Base-by-base conservation (phyloP, 2,888 invertebrate species). In the Hyles lineata region DNA sequence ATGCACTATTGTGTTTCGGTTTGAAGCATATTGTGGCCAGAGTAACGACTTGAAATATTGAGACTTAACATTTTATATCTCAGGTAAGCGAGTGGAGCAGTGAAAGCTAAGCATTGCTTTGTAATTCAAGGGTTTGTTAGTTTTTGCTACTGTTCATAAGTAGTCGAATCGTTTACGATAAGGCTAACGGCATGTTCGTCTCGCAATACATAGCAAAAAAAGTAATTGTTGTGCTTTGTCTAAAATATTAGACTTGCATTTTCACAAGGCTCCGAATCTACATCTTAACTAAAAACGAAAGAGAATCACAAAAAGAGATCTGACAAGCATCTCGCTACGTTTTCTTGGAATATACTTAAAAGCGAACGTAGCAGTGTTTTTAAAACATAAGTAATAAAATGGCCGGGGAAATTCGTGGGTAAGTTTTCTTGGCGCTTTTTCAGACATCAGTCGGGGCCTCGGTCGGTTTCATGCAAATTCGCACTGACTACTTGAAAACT, bases 391-490 rank as follows among this genome's bases (percentile, higher is more conserved):
- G 70, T 70, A 60, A 73, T 70, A 70, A 70, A 70, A 70, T 70
- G 60, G 70, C 60, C 61, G 50, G 71, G 74, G 74, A 82, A 84
- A 79, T 83, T 84, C 84, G 82, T 84, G 82, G 84, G 83, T 83
- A 75, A 76, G 74, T 79, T 79, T 77, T 82, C 84, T 67, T 84
- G 84, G 83, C 84, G 76, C 77, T 74, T 79, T 79, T 77, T 82
- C 84, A 84, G 82, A 77, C 78, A 82, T 82, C 84, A 82, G 71
- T 71, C 79, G 74, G 75, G 55, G 73, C 76, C 76, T 77, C 78
- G 72, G 74, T 73, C 73, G 74, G 79, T 81, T 79, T 78, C 80
- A 79, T 78, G 80, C 81, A 80, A 80, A 82, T 82, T 76, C 73
- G 73, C 73, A 70, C 76, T 80, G 77, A 80, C 75, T 79, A 78